These are phyloP conservation scores for Leucania comma DNA, from an alignment of 2,888 invertebrate species.

Conservation along the genomic window DNA sequence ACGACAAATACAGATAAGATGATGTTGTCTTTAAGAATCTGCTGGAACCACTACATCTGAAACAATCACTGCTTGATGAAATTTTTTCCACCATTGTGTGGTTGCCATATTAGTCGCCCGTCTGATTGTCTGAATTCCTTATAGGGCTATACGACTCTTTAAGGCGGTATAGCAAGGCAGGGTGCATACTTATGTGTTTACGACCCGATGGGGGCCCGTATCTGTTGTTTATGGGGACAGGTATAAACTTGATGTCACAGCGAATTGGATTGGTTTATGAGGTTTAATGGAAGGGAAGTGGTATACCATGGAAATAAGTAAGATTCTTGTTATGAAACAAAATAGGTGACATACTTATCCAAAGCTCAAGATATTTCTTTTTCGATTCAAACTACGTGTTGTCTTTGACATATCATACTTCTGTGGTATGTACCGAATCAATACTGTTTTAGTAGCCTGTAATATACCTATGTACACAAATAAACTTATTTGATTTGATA, in stretches of 20 bases:
- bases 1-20: no score
- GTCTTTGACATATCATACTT: no score
- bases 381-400: no score
- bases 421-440: no score
- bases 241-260: slow-evolving; percentile 40
- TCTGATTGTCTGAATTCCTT: neutral
- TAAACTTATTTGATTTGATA: no score
- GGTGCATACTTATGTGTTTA: slow-evolving; percentile 58
- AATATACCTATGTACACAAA: no score
- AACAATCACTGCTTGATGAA: no score
- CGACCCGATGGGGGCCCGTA: slow-evolving; percentile 41
- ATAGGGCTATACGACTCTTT: slow-evolving; percentile 20
- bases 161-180: slow-evolving; percentile 11
- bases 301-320: neutral
- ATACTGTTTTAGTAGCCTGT: no score
- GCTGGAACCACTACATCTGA: no score
- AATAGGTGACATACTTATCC: neutral
- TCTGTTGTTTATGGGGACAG: slow-evolving; percentile 39
- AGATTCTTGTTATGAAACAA: slow-evolving; percentile 1
- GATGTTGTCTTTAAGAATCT: no score
- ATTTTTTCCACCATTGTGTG: neutral
- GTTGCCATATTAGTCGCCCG: neutral
- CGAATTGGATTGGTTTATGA: slow-evolving; percentile 38
- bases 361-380: neutral
- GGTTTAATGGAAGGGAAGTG: slow-evolving; percentile 30